Base-by-base conservation (phyloP, 2,113 vertebrate genomes). In the Ceratotherium simum region DNA sequence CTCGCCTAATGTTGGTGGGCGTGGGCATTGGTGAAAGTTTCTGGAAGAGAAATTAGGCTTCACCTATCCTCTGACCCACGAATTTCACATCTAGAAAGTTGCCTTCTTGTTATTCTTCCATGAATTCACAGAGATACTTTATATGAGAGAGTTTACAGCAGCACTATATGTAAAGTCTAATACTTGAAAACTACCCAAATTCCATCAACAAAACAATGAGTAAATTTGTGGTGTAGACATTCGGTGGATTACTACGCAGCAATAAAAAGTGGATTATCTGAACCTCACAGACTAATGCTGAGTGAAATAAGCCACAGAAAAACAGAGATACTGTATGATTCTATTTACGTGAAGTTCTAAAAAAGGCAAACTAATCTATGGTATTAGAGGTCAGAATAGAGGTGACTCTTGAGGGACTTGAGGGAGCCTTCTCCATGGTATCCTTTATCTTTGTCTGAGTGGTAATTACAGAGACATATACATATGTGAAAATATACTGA, bases 161-260 rank as follows among this genome's bases (percentile, higher is more conserved):
- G 39, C 13, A 5, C 2, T 29, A 2, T 31, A 6, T 31, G 3
- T 11, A 1, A 6, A 4, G 1, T 25, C 25, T 20, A 31, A 12
- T 5, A 3, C 9, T 13, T 23, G 46, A 54, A 65, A 65, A 46
- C 20, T 11, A 5, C n/a, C 78, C 46, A 56, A 2, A 8, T 67
- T 46, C 46, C 70, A 2, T 13, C 23, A 10, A 25, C 39, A 42
- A 36, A 16, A 31, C 62, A 29, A 6, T 18, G 51, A 79, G 33
- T 14, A 21, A 11, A 31, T 23, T 1, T 3, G 54, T 27, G 33
- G 29, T 8, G 3, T 25, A 64, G 62, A 11, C 31, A 8, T 4
- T 33, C 25, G 14, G 1, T 4, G 25, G 67, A 39, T 6, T 14
- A 27, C 12, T 7, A 64, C n/a, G 54, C 13, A 31, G 23, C 3